Evolutionary conservation across 2,113 vertebrate species (phyloP), one percentile per base, ranked within the genome.

Genomic region (Lasiurus cinereus): DNA sequence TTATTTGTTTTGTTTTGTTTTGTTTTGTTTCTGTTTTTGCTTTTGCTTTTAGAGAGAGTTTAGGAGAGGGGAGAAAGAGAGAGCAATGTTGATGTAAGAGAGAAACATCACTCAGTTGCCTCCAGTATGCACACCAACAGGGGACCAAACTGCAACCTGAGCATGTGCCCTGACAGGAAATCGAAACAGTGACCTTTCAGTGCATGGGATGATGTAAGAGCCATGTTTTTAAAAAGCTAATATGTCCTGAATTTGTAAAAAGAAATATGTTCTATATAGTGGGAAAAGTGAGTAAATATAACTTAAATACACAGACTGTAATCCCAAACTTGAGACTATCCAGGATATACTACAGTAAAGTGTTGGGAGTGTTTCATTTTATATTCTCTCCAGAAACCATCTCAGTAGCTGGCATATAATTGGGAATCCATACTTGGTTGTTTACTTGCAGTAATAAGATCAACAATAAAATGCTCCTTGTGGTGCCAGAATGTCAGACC

Each of bases 321-420:
- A 83, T 90, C 33, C 43, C 62, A 21, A 94, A 14, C 9, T 94
- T 76, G 15, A 90, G 31, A 76, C 10, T 54, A 1, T 59, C 31
- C 19, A 69, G 52, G 29, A 8, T 11, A 90, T 88, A 3, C 21
- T 69, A 90, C 3, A 22, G 59, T 62, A 70, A 19, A 73, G 3
- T 59, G 22, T 79, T 72, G 27, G 52, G 12, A 94, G 36, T 33
- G 46, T 73, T 83, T 82, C 24, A 73, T 76, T 91, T 95, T 89
- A 93, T 21, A 91, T 70, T 66, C 4, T 87, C 46, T 39, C 69
- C n/a, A 86, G 39, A 93, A 87, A 74, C 33, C 39, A 39, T 48
- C 74, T 92, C n/a, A 54, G 56, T 36, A 86, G 36, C 36, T 87
- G 64, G 9, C 89, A 74, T 76, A 4, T 59, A 91, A 90, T 46